A percentile compares a stretch with the other conserved stretches of the same genome.
phyloP scores from a whole-genome alignment of 2,888 invertebrate genomes.

The Ichneumoninae sp. region DNA sequence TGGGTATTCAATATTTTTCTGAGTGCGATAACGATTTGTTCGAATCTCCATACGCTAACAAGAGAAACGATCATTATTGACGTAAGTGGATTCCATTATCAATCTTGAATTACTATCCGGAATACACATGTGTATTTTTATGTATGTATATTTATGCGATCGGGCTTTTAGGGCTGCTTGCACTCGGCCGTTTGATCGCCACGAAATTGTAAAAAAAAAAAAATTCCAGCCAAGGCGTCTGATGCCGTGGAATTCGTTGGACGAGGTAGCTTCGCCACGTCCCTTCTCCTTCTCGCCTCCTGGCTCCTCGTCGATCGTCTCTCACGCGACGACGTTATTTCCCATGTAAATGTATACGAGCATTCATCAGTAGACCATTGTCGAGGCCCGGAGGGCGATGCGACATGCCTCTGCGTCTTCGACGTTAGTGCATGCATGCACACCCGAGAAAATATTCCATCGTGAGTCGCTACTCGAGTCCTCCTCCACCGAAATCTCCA shows the following conservation, averaged over 20 bases:
- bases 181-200: constrained; percentile 53
- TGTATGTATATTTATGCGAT: constrained; percentile 45
- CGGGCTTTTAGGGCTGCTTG: constrained; percentile 34
- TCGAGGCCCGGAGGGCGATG: constrained; percentile 74
- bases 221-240: constrained; percentile 53
- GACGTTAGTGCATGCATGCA: constrained; percentile 58
- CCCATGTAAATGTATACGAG: constrained; percentile 83
- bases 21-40: background rate
- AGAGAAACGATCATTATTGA: background rate
- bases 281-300: constrained; percentile 65
- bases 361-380: constrained; percentile 79
- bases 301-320: constrained; percentile 71
- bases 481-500: constrained; percentile 28
- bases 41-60: constrained; percentile 1
- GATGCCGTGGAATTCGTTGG: constrained; percentile 67
- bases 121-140: constrained; percentile 23
- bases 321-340: constrained; percentile 75
- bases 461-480: constrained; percentile 18
- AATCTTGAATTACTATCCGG: constrained; percentile 41
- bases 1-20: background rate
- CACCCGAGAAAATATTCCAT: constrained; percentile 55
- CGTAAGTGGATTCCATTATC: constrained; percentile 18
- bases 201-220: constrained; percentile 57
- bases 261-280: constrained; percentile 67
- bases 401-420: constrained; percentile 75